Conservation (phyloP, 1,140 invertebrate species). For the Potamilus streckersoni region DNA sequence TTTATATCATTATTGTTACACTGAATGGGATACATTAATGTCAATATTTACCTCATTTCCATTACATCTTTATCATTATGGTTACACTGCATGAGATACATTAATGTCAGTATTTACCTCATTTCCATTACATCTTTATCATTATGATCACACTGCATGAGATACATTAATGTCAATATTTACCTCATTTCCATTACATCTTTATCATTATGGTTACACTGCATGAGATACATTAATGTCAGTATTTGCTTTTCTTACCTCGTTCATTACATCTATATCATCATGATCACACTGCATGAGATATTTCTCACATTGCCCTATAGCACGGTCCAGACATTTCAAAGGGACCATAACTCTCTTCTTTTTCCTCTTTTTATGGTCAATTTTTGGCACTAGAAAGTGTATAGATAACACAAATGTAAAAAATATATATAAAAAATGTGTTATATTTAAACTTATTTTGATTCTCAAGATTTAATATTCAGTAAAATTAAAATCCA, state of each 20-base stretch:
- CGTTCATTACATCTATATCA: constrained; percentile 78
- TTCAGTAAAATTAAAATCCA: too few species aligned
- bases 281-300: constrained; percentile 82
- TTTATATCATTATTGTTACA: constrained; percentile 90
- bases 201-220: too few species aligned
- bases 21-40: constrained; percentile 64
- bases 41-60: too few species aligned
- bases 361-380: constrained; percentile 51
- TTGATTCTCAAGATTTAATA: too few species aligned
- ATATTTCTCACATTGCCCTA: constrained; percentile 81
- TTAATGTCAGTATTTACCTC: not conserved
- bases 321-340: constrained; percentile 82
- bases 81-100: not conserved
- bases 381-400: constrained; percentile 18
- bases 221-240: not conserved
- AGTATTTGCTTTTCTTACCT: constrained; percentile 38
- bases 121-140: too few species aligned
- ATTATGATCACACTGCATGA: too few species aligned
- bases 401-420: not conserved
- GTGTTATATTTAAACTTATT: not conserved
- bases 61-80: too few species aligned
- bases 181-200: too few species aligned
- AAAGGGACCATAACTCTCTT: constrained; percentile 74
- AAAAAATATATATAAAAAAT: not conserved
- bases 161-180: not conserved